These are phyloP conservation scores for Craniophora ligustri DNA, from an alignment of 2,888 invertebrate species.

Conservation along the genomic window DNA sequence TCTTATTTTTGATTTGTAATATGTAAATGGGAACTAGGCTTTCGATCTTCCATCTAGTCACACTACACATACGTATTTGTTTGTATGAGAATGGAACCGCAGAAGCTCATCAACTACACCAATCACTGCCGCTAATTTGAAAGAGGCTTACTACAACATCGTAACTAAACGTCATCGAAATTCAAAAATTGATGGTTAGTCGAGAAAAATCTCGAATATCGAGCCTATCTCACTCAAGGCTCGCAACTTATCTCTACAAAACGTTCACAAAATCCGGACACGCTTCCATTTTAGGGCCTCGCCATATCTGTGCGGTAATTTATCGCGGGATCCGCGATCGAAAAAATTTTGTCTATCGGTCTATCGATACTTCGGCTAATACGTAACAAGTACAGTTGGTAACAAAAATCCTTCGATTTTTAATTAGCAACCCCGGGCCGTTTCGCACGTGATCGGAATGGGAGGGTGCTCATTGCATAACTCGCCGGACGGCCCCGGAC, in stretches of 20 bases:
- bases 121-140: neutral
- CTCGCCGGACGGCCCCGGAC: constrained; percentile 59
- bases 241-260: constrained; percentile 35
- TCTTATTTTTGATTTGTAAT: too few species aligned
- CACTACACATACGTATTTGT: too few species aligned
- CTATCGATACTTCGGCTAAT: constrained; percentile 43
- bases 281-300: constrained; percentile 46
- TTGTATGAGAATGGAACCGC: too few species aligned
- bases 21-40: too few species aligned
- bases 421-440: constrained; percentile 80
- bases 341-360: constrained; percentile 40
- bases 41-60: too few species aligned
- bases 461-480: constrained; percentile 70
- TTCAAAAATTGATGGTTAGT: constrained; percentile 42
- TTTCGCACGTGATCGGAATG: constrained; percentile 81
- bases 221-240: constrained; percentile 41
- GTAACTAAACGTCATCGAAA: constrained; percentile 17
- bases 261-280: constrained; percentile 51
- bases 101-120: too few species aligned
- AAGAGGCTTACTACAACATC: neutral
- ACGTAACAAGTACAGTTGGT: constrained; percentile 73
- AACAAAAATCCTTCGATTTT: constrained; percentile 87
- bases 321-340: constrained; percentile 44
- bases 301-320: constrained; percentile 46
- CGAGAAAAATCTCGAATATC: constrained; percentile 39